Evolutionary conservation across 1,140 invertebrate genomes (phyloP), one percentile per base, ranked within the genome.

Genomic region (Copidosoma floridanum): DNA sequence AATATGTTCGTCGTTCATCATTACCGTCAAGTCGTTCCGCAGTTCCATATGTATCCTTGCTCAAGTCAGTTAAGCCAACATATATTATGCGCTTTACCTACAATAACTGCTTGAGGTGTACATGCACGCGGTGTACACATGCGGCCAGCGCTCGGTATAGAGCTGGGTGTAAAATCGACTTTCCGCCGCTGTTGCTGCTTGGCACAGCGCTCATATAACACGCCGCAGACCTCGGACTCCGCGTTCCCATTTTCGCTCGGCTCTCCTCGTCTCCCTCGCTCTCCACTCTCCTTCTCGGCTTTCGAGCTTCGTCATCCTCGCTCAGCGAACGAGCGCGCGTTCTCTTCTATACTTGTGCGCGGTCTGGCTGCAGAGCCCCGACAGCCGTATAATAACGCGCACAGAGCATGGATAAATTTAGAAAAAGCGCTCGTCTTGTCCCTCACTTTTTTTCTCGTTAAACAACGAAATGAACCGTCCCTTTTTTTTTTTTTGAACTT

Each of bases 91-190:
- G n/a, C n/a, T n/a, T n/a, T n/a, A n/a, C n/a, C n/a, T n/a, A n/a
- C n/a, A n/a, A n/a, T n/a, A n/a, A n/a, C n/a, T n/a, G n/a, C n/a
- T n/a, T n/a, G n/a, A n/a, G n/a, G 48, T 58, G 65, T 65, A 53
- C 57, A 46, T 48, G 66, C 74, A 71, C 71, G 68, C 37, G 61
- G 67, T 68, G 73, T 71, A 72, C 72, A 69, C 68, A 73, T 65
- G 65, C 65, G 70, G 74, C 70, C 63, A 50, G 64, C 43, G 52
- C 57, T 65, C 63, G 64, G 65, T 55, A 76, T 27, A 65, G 53
- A 65, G 57, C 63, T 52, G 51, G 59, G 62, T 56, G n/a, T n/a
- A n/a, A 60, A 32, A 68, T 64, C 44, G 63, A 53, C 51, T 65
- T 59, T 58, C 53, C 53, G 37, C 59, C 61, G 61, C 58, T 57